These are phyloP conservation scores for Nesometra sesokonis DNA, from an alignment of 35 echinoderm and acorn worm genomes.

Conservation along the genomic window DNA sequence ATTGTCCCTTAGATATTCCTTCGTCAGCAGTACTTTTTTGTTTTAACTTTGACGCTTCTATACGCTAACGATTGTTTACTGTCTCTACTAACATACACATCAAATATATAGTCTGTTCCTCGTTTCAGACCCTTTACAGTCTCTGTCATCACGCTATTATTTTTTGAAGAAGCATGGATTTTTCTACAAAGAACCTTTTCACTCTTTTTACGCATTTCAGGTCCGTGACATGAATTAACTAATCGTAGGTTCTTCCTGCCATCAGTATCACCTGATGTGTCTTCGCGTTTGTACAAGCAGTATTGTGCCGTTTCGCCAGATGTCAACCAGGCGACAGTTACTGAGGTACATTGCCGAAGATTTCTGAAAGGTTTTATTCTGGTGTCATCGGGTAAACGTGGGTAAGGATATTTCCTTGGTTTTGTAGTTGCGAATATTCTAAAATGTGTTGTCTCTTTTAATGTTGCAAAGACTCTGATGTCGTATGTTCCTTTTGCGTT, in stretches of 20 bases:
- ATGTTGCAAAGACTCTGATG: constrained; percentile 53
- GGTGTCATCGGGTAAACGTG: constrained; percentile 57
- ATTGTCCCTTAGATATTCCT: neutral
- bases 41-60: constrained; percentile 70
- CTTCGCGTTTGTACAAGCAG: constrained; percentile 87
- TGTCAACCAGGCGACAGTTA: constrained; percentile 84
- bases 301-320: constrained; percentile 87
- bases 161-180: constrained; percentile 35
- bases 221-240: constrained; percentile 57
- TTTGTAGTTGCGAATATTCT: constrained; percentile 78
- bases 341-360: constrained; percentile 76
- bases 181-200: constrained; percentile 81
- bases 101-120: constrained; percentile 81
- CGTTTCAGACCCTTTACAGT: constrained; percentile 44
- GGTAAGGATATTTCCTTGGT: constrained; percentile 82
- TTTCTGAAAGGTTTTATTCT: constrained; percentile 79
- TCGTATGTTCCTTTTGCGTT: constrained; percentile 43
- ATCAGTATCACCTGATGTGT: constrained; percentile 14
- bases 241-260: constrained; percentile 6
- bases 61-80: constrained; percentile 75
- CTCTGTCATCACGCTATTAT: constrained; percentile 66
- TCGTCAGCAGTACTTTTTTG: constrained; percentile 72
- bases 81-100: constrained; percentile 77
- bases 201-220: constrained; percentile 80
- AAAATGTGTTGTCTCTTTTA: constrained; percentile 42